phyloP scores from a whole-genome alignment of 2,113 vertebrate species.

The Notechis scutatus region DNA sequence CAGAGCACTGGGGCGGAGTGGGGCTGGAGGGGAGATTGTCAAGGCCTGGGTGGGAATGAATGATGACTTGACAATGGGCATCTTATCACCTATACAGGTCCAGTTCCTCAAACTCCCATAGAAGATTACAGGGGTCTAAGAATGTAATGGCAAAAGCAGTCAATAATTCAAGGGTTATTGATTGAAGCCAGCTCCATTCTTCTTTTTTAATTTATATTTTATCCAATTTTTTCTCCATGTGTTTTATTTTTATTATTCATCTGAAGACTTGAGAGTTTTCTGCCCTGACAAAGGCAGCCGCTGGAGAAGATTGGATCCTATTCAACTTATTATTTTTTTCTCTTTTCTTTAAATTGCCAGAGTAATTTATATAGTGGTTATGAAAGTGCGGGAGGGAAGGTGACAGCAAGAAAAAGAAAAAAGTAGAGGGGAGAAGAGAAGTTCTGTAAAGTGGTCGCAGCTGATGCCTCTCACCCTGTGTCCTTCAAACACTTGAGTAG shows the following conservation, averaged over 20 bases:
- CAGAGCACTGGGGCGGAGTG: not conserved
- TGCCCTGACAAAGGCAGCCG: conserved; percentile 44
- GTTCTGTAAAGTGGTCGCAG: not conserved
- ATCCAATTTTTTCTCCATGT: conserved; percentile 50
- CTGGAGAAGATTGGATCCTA: conserved; percentile 33
- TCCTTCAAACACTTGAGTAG: not conserved
- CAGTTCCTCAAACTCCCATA: conserved; percentile 46
- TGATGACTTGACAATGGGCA: conserved; percentile 47
- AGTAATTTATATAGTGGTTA: conserved; percentile 1
- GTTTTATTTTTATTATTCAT: conserved; percentile 24
- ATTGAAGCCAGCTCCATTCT: conserved; percentile 62
- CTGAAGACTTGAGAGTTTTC: conserved; percentile 33
- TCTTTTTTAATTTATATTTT: conserved; percentile 69
- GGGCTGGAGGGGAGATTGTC: conserved; percentile 18
- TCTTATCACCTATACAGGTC: conserved; percentile 50
- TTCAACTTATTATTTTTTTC: conserved; percentile 39
- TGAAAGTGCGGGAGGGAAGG: not conserved
- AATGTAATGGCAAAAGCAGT: conserved; percentile 58
- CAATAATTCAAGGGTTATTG: conserved; percentile 69
- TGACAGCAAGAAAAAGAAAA: not conserved
- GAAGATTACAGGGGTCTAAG: conserved; percentile 47
- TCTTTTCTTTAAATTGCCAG: not conserved
- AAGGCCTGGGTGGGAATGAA: conserved; percentile 46
- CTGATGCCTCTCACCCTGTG: too few species aligned
- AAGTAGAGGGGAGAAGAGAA: not conserved